Evolutionary conservation across 2,113 vertebrate species (phyloP).

Genomic region (Nannobrachium achirus): DNA sequence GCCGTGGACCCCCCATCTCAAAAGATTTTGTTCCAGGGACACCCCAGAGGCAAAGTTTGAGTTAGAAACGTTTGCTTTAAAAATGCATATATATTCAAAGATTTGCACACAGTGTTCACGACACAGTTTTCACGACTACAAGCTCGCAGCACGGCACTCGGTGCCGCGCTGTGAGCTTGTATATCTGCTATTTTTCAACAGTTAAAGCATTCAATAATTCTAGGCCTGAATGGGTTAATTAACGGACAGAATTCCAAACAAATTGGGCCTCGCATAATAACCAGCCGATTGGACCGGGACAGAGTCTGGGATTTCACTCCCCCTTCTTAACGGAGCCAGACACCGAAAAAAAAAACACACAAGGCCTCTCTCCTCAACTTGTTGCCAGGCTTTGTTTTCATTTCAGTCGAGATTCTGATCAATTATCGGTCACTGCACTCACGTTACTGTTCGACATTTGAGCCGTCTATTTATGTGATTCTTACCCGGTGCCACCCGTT

Average conservation of each 20-base stretch:
- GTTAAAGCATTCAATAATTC: too few relatives aligned
- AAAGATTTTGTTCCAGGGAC: too few relatives aligned
- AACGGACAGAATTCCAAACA: constrained; percentile 70
- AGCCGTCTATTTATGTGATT: constrained; percentile 1
- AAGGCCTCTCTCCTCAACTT: constrained; percentile 58
- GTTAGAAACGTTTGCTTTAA: too few relatives aligned
- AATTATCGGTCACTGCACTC: constrained; percentile 20
- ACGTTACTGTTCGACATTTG: constrained; percentile 7
- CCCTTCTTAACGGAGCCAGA: constrained; percentile 47
- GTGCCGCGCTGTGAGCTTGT: too few relatives aligned
- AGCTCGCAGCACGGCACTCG: too few relatives aligned
- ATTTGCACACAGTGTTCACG: too few relatives aligned
- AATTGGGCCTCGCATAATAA: constrained; percentile 66
- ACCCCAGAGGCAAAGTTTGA: too few relatives aligned
- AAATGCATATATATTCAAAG: too few relatives aligned
- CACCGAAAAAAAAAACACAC: constrained; percentile 43
- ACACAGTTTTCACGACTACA: too few relatives aligned
- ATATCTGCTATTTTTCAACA: too few relatives aligned
- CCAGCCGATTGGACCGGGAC: constrained; percentile 67
- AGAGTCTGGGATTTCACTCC: constrained; percentile 72
- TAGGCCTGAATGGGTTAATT: too few relatives aligned
- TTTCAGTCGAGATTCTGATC: constrained; percentile 22
- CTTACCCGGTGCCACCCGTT: background rate
- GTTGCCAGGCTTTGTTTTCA: constrained; percentile 50
- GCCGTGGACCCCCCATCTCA: too few relatives aligned